These are phyloP conservation scores for Xestia xanthographa DNA, from an alignment of 2,888 invertebrate genomes.

Conservation along the genomic window DNA sequence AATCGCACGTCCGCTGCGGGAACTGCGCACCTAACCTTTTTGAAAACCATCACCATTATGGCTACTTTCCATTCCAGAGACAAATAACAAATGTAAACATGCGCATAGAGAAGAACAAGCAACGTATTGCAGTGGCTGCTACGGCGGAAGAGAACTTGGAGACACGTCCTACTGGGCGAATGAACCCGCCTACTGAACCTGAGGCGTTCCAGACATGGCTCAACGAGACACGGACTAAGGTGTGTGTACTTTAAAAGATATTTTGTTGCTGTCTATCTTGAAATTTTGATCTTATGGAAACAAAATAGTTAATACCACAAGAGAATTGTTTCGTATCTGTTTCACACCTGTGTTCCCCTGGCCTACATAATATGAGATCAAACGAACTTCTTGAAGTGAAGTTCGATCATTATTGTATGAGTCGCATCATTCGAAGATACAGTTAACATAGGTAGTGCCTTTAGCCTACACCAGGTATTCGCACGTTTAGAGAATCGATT, in stretches of 20 bases:
- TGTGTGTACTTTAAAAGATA: slow-evolving; percentile 69
- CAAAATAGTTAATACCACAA: not conserved
- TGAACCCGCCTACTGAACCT: slow-evolving; percentile 86
- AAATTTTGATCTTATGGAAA: not conserved
- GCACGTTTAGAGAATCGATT: too few relatives aligned
- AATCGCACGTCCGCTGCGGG: not conserved
- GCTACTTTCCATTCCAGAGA: slow-evolving; percentile 73
- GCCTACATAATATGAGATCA: too few relatives aligned
- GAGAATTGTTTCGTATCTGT: not conserved
- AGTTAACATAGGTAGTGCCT: too few relatives aligned
- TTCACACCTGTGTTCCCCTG: not conserved
- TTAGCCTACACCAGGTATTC: too few relatives aligned
- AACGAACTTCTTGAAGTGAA: too few relatives aligned
- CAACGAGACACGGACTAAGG: slow-evolving; percentile 91
- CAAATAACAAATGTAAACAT: slow-evolving; percentile 92
- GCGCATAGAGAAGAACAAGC: slow-evolving; percentile 94
- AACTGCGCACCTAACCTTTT: not conserved
- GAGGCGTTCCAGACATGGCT: slow-evolving; percentile 90
- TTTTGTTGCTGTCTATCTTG: not conserved
- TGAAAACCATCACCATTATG: not conserved
- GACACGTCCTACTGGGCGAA: slow-evolving; percentile 78
- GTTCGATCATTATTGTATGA: too few relatives aligned
- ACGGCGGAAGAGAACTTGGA: slow-evolving; percentile 91
- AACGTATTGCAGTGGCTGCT: slow-evolving; percentile 93
- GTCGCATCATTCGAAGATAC: too few relatives aligned